phyloP scores from a whole-genome alignment of 2,888 invertebrate species.

The Erpobdella octoculata region DNA sequence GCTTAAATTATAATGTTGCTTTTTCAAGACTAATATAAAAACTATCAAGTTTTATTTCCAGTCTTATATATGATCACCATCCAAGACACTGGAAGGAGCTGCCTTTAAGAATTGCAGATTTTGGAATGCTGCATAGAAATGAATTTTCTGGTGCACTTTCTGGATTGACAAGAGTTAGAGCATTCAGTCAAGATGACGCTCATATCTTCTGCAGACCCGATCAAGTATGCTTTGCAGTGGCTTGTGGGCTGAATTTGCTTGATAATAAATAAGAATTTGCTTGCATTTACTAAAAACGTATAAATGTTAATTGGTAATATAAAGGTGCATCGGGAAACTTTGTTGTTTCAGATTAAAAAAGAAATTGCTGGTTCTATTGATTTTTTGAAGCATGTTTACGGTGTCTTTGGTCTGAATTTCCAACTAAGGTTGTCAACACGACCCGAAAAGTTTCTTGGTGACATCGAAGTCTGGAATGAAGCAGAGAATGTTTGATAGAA shows the following conservation, averaged over 20 bases:
- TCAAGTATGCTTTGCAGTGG: neutral
- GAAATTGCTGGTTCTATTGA: neutral
- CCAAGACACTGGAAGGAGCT: slow-evolving; percentile 88
- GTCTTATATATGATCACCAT: slow-evolving; percentile 68
- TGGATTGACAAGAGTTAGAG: neutral
- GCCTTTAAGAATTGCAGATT: slow-evolving; percentile 87
- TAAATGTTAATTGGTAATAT: no score
- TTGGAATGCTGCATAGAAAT: slow-evolving; percentile 79
- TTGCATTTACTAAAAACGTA: no score
- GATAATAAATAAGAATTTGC: no score
- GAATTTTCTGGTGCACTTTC: neutral
- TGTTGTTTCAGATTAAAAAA: no score
- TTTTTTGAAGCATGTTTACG: neutral
- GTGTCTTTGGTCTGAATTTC: neutral
- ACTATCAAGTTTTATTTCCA: no score
- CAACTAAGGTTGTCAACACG: neutral
- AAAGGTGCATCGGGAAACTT: no score
- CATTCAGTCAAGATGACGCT: neutral
- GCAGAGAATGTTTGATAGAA: neutral
- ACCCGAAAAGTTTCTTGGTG: neutral
- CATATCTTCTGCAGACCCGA: neutral
- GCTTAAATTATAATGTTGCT: no score
- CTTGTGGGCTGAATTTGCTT: no score
- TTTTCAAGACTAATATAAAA: no score
- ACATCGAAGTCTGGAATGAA: neutral